phyloP scores from a whole-genome alignment of 1,140 invertebrate genomes.

The Trichoplusia ni region DNA sequence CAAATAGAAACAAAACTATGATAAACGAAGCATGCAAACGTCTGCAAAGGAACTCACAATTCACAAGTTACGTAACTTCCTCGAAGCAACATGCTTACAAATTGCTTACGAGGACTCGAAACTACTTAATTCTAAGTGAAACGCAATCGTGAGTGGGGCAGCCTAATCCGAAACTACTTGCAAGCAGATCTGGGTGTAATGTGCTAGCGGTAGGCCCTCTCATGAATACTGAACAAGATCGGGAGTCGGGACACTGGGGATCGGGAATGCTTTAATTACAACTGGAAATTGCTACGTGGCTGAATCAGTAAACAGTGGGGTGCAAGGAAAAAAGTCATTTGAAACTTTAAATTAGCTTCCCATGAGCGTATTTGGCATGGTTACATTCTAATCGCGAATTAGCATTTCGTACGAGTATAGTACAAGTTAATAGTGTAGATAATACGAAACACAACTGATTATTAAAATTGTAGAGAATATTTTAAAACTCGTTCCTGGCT shows the following conservation, averaged over 20 bases:
- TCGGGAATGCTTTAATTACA: slow-evolving; percentile 46
- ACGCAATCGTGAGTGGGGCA: slow-evolving; percentile 48
- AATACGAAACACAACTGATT: too few species aligned
- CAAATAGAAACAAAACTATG: too few species aligned
- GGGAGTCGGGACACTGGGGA: slow-evolving; percentile 14
- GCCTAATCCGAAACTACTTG: slow-evolving; percentile 68
- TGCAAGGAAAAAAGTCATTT: background rate
- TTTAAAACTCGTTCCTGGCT: background rate
- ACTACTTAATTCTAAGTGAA: slow-evolving; percentile 49
- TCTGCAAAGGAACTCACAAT: slow-evolving; percentile 4
- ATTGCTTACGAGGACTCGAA: slow-evolving; percentile 43
- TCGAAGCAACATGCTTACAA: slow-evolving; percentile 25
- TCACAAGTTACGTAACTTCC: slow-evolving; percentile 23
- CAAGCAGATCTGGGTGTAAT: slow-evolving; percentile 62
- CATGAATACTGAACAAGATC: slow-evolving; percentile 65
- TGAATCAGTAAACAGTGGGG: slow-evolving; percentile 9
- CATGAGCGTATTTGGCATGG: background rate
- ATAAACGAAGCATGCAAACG: too few species aligned
- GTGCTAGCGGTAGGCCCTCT: slow-evolving; percentile 48
- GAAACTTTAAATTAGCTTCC: background rate
- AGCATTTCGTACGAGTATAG: background rate
- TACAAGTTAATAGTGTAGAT: too few species aligned
- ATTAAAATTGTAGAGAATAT: too few species aligned
- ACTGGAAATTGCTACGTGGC: slow-evolving; percentile 21
- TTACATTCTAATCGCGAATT: background rate